Base-by-base conservation (phyloP, 2,888 invertebrate genomes). In the Melieria picta region DNA sequence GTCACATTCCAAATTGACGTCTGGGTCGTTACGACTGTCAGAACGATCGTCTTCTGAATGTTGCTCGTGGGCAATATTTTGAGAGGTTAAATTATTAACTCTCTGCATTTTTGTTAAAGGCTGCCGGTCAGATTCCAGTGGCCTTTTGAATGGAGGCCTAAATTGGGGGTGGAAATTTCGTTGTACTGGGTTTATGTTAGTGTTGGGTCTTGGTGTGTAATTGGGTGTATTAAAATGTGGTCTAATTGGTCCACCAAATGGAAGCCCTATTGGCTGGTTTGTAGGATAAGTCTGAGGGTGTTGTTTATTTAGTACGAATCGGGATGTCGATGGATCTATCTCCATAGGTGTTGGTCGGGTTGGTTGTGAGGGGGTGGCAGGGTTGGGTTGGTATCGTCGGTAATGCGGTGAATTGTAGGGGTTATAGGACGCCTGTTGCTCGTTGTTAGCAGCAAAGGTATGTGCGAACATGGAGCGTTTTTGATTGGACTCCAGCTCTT, bases 301-400 rank as follows among this genome's bases (percentile, higher is more conserved):
- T 30, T 30, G 30, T 3, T 30, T 30, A 30, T 30, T 30, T 3
- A 30, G 30, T 30, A 30, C 30, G 30, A 30, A 30, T 30, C 30
- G 30, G 30, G 30, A 30, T 2, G 30, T 30, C 3, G 52, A 65
- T 7, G 65, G 52, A 11, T 65, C 52, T 0, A 52, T 30, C 52
- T 65, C 65, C 65, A 65, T 65, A 3, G 67, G 60, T 43, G n/a
- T 13, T 13, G 67, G 45, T 13, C 58, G 58, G 47, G 4, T 72
- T 61, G 50, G 62, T 50, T n/a, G 46, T 4, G 43, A 5, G 47
- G 47, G 57, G 9, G 63, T 30, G 56, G 56, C 30, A 3, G 67
- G 52, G 6, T 48, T 13, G 10, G 67, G 45, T 4, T 58, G 58
- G 52, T 4, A 67, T 55, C 47, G 62, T 50, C 10, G 30, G 5